phyloP scores from a whole-genome alignment of 2,113 vertebrate species.

The Proteles cristata region DNA sequence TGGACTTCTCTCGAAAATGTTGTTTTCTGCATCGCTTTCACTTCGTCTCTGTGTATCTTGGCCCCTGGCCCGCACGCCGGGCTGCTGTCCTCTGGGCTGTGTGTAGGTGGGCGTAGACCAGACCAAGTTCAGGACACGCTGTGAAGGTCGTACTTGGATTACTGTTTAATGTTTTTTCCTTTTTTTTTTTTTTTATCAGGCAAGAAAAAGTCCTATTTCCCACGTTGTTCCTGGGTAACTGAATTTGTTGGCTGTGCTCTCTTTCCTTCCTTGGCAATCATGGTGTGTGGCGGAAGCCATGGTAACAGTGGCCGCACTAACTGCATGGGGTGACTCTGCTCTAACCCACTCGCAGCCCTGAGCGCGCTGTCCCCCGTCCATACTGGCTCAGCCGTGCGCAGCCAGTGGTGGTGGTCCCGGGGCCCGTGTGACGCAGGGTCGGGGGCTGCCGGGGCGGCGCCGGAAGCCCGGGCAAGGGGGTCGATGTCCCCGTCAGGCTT shows the following conservation, averaged over 20 bases:
- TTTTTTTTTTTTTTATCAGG: constrained; percentile 88
- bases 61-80: background rate
- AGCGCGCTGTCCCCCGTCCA: background rate
- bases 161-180: constrained; percentile 80
- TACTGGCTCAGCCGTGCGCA: background rate
- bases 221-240: constrained; percentile 94
- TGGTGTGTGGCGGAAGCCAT: constrained; percentile 77
- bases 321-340: constrained; percentile 79
- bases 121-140: constrained; percentile 21
- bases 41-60: background rate
- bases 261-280: constrained; percentile 76
- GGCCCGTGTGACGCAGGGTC: rapidly evolving
- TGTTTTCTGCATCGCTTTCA: background rate
- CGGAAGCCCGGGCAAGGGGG: background rate
- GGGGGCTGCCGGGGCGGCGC: background rate
- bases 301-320: constrained; percentile 77
- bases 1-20: background rate
- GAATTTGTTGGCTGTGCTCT: constrained; percentile 84
- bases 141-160: constrained; percentile 59
- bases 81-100: background rate
- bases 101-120: background rate
- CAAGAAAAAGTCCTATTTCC: constrained; percentile 95
- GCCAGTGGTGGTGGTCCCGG: background rate
- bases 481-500: background rate
- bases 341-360: constrained; percentile 65